Conservation (phyloP, 2,888 invertebrate genomes). For the Actias luna region DNA sequence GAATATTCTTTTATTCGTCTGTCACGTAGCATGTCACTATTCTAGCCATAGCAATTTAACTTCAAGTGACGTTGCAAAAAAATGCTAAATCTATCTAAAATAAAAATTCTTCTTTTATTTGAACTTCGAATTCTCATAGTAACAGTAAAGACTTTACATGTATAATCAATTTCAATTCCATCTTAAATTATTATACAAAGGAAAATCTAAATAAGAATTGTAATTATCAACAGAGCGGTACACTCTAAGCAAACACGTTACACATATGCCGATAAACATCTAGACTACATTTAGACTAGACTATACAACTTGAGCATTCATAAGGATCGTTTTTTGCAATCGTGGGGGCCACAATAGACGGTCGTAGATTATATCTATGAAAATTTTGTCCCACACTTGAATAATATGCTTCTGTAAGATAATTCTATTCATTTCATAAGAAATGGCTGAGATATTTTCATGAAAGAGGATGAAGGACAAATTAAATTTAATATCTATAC, state of each 20-base stretch:
- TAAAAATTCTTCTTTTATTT: too few species aligned
- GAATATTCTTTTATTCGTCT: too few species aligned
- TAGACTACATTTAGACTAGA: conserved; percentile 15
- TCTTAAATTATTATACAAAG: not conserved
- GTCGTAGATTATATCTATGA: conserved; percentile 1
- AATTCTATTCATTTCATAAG: not conserved
- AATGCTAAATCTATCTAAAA: too few species aligned
- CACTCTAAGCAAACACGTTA: conserved; percentile 1
- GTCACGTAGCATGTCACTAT: too few species aligned
- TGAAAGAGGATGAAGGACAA: too few species aligned
- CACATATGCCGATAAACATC: conserved; percentile 16
- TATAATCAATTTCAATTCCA: not conserved
- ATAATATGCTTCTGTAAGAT: not conserved
- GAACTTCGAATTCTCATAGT: too few species aligned
- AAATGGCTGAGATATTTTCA: too few species aligned
- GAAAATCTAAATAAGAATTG: not conserved
- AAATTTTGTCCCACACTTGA: not conserved
- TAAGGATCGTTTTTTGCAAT: conserved; percentile 9
- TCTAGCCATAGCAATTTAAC: too few species aligned
- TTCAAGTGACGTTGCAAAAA: too few species aligned
- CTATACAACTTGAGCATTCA: conserved; percentile 14
- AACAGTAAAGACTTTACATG: not conserved
- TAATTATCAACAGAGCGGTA: conserved; percentile 4
- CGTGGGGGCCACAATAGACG: conserved; percentile 13
- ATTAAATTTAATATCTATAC: too few species aligned